phyloP scores from a whole-genome alignment of 2,888 invertebrate genomes.

The Osedax fenrisi region DNA sequence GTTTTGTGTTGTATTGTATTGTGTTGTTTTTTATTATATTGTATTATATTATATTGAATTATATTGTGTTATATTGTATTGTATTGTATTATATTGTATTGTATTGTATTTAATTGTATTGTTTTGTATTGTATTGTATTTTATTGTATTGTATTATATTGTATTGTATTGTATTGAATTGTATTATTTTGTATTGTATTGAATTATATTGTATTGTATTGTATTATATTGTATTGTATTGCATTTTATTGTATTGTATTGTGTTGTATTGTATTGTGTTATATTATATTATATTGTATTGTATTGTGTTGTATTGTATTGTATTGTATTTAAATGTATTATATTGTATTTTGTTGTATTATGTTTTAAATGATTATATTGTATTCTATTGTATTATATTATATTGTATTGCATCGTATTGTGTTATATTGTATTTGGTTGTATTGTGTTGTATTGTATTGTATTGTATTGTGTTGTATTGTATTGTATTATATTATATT shows the following conservation, averaged over 20 bases:
- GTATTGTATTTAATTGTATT: too few species aligned
- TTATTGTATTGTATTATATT: too few species aligned
- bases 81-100: not conserved
- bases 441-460: not conserved
- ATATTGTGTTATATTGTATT: not conserved
- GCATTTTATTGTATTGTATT: too few species aligned
- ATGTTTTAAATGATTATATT: not conserved
- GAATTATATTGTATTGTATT: not conserved
- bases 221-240: not conserved
- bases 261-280: not conserved
- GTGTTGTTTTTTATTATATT: too few species aligned
- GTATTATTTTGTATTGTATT: not conserved
- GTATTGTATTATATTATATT: not conserved
- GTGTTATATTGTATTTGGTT: not conserved
- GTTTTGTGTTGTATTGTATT: too few species aligned
- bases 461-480: too few species aligned
- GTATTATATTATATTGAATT: not conserved
- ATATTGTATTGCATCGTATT: not conserved
- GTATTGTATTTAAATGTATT: too few species aligned
- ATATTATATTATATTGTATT: not conserved
- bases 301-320: constrained; percentile 2
- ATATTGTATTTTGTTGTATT: too few species aligned
- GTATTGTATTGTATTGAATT: too few species aligned
- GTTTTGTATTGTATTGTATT: too few species aligned
- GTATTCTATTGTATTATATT: not conserved